These are phyloP conservation scores for Fukomys damarensis DNA, from an alignment of 2,113 vertebrate genomes.

Conservation along the genomic window DNA sequence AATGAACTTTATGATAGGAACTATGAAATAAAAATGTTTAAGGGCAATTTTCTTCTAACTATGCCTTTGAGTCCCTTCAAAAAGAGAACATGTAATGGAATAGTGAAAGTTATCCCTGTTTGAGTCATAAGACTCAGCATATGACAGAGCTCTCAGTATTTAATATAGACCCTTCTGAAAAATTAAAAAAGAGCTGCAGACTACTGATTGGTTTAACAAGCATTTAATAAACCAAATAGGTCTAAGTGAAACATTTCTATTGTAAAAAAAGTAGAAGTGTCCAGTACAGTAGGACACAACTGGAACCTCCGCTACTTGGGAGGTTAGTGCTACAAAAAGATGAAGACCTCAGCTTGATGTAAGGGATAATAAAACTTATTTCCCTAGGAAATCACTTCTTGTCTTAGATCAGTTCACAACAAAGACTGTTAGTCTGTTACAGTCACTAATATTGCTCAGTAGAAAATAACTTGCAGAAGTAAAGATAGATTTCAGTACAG, in stretches of 20 bases:
- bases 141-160: not conserved
- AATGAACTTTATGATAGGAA: not conserved
- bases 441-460: not conserved
- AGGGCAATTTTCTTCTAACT: not conserved
- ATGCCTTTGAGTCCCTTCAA: not conserved
- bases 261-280: not conserved
- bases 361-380: not conserved
- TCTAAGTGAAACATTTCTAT: not conserved
- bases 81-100: not conserved
- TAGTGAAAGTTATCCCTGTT: not conserved
- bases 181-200: not conserved
- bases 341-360: not conserved
- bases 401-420: not conserved
- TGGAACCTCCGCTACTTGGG: not conserved
- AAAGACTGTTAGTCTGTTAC: not conserved
- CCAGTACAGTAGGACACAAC: not conserved
- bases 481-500: not conserved
- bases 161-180: not conserved
- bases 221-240: constrained; percentile 16
- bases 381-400: not conserved
- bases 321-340: not conserved
- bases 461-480: not conserved
- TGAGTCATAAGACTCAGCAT: not conserved
- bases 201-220: not conserved
- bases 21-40: not conserved